Percentiles rank a stretch among this genome's conserved stretches.
Conservation (phyloP, 2,888 invertebrate genomes). For the Latrodectus elegans region DNA sequence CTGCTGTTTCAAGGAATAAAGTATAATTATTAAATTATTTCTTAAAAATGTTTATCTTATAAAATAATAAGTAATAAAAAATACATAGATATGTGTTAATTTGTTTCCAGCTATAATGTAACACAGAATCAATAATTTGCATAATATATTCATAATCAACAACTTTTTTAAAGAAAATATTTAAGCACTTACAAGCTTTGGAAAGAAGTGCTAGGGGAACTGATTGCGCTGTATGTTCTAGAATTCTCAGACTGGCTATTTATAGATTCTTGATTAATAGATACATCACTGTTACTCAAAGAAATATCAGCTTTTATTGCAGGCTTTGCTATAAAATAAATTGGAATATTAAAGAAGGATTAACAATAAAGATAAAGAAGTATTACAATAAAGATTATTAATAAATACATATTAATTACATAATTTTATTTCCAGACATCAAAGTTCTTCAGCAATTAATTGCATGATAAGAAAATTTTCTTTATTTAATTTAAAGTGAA, state of each 20-base stretch:
- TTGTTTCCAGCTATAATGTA: neutral
- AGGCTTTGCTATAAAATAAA: no score
- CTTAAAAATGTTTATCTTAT: neutral
- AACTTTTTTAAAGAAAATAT: neutral
- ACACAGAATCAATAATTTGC: neutral
- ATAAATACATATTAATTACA: no score
- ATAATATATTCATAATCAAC: neutral
- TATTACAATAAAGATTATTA: no score
- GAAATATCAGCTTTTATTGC: neutral
- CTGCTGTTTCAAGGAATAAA: neutral
- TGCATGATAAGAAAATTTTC: no score
- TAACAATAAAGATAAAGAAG: no score
- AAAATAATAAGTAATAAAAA: neutral
- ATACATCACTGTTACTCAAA: constrained; percentile 5
- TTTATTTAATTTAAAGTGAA: no score
- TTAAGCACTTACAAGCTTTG: constrained; percentile 54
- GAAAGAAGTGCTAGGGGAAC: constrained; percentile 58
- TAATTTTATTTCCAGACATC: no score
- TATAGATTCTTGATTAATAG: constrained; percentile 40
- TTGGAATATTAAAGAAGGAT: no score
- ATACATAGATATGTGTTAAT: neutral
- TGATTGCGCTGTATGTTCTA: constrained; percentile 33
- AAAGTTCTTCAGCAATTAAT: no score
- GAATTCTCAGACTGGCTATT: constrained; percentile 27
- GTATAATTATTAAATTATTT: neutral